Evolutionary conservation across 2,113 vertebrate genomes (phyloP).

Genomic region (Haemorhous mexicanus): DNA sequence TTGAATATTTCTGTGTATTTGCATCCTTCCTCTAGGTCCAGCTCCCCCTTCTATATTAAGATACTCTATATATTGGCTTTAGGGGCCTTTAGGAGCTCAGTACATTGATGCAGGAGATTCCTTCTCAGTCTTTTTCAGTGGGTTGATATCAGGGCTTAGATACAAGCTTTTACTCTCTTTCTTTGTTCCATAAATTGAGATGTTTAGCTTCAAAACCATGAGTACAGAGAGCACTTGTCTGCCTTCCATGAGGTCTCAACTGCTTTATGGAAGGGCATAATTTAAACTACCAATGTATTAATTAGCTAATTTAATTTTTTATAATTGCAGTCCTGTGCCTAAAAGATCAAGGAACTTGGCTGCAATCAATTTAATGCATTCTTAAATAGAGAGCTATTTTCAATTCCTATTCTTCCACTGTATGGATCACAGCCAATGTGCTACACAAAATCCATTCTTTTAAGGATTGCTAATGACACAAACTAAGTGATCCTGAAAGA

Average conservation of each 20-base stretch:
- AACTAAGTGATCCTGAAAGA: conserved; percentile 23
- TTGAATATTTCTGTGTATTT: not conserved
- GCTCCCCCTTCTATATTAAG: not conserved
- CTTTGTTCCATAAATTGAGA: not conserved
- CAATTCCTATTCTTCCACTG: not conserved
- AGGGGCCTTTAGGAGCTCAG: not conserved
- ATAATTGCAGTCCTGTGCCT: not conserved
- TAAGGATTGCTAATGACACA: conserved; percentile 24
- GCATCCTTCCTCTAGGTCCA: not conserved
- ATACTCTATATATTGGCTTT: not conserved
- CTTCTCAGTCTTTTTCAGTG: not conserved
- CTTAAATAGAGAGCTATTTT: conserved; percentile 14
- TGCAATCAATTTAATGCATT: conserved; percentile 19
- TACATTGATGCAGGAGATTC: not conserved
- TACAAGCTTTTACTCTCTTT: not conserved
- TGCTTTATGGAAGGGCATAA: not conserved
- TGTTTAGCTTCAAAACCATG: not conserved
- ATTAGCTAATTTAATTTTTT: conserved; percentile 43
- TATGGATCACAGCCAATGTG: not conserved
- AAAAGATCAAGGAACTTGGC: conserved; percentile 4
- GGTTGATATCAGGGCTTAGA: not conserved
- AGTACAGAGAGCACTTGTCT: not conserved
- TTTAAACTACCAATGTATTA: conserved; percentile 22
- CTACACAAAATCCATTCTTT: conserved; percentile 28
- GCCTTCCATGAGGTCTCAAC: not conserved